phyloP scores from a whole-genome alignment of 2,113 vertebrate species.

The Lepus europaeus region DNA sequence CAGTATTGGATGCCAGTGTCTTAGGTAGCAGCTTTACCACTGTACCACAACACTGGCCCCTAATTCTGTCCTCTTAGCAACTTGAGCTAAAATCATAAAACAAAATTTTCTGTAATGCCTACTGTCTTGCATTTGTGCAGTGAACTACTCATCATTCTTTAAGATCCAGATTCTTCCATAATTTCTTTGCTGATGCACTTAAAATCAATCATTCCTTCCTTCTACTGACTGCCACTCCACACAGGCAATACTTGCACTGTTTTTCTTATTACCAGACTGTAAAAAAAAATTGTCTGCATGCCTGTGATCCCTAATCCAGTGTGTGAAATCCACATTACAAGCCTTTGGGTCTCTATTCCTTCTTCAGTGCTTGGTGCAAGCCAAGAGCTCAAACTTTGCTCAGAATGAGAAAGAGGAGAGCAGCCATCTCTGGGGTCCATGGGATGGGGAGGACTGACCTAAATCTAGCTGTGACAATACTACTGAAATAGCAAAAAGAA shows the following conservation, averaged over 20 bases:
- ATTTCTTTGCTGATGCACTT: background rate
- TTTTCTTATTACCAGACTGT: background rate
- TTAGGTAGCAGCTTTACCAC: too few species aligned
- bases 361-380: background rate
- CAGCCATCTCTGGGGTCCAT: background rate
- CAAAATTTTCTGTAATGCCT: background rate
- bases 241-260: too few species aligned
- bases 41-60: too few species aligned
- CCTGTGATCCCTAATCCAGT: background rate
- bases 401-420: background rate
- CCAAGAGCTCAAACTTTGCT: constrained; percentile 10
- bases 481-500: background rate
- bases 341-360: background rate
- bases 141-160: background rate
- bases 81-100: background rate
- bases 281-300: background rate
- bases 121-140: background rate
- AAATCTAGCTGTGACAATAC: background rate
- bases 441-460: background rate
- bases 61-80: constrained; percentile 16
- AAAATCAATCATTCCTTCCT: background rate
- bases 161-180: background rate
- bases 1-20: too few species aligned
- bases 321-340: background rate
- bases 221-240: background rate